Base-by-base conservation (phyloP, 1,140 invertebrate species). In the Helicorthomorpha holstii region DNA sequence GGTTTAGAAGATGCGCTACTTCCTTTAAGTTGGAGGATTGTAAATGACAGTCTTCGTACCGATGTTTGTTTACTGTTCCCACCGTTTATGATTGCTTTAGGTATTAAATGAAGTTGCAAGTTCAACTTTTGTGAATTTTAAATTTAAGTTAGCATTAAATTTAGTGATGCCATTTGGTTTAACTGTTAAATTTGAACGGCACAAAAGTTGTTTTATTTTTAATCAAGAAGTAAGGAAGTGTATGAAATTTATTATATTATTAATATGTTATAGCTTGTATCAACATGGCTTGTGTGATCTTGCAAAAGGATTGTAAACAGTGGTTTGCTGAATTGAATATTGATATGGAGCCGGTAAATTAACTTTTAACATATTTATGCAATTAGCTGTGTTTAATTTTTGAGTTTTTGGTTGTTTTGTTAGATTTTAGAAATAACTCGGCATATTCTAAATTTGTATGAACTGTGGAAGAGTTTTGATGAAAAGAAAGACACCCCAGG, bases 281-380 rank as follows among this genome's bases (percentile, higher is more conserved):
- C 44, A 90, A 95, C 73, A 90, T 97, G 68, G 92, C 92, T 1
- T 95, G 92, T 73, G 90, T 97, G 1, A 91, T 95, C 64, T 73
- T 93, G 42, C 85, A 92, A 64, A 95, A 92, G 68, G 93, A 98
- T 71, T 73, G 87, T n/a, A 96, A 96, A 66, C 78, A 80, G 22
- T 99, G 95, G 95, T 95, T 98, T 74, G 89, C 94, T 1, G 95
- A 99, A 71, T 67, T 98, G 1, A 90, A 91, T 70, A 91, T 96
- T 0, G 94, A 98, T 65, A 83, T 96, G 73, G 93, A 98, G 64
- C n/a, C n/a, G n/a, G n/a, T n/a, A n/a, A n/a, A n/a, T n/a, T n/a
- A n/a, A n/a, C n/a, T n/a, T n/a, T n/a, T n/a, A n/a, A n/a, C n/a
- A n/a, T n/a, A n/a, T n/a, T n/a, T n/a, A n/a, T n/a, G n/a, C n/a